Percentiles rank a stretch among this genome's conserved stretches.
phyloP scores from a whole-genome alignment of 2,797 vertebrate species.

The Megaceryle alcyon region DNA sequence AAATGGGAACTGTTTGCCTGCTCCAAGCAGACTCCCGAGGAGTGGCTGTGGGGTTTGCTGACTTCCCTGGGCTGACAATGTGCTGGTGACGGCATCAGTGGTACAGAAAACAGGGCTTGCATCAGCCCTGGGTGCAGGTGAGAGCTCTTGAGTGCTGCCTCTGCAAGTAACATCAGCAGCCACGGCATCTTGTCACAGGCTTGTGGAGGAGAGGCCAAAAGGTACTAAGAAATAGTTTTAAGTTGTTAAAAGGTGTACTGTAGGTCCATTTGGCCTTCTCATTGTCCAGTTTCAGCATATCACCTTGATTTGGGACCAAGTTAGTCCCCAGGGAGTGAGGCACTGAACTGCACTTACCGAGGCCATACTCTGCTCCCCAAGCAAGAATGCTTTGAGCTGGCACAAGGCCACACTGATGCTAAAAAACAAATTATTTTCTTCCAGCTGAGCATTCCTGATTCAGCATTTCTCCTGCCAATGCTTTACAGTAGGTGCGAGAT shows the following conservation, averaged over 20 bases:
- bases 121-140: background rate
- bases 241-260: background rate
- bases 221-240: background rate
- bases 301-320: background rate
- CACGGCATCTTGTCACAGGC: background rate
- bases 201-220: background rate
- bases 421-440: background rate
- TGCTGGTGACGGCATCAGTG: background rate
- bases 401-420: background rate
- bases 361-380: background rate
- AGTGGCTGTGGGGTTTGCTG: background rate
- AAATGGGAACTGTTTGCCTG: background rate
- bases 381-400: fast-evolving
- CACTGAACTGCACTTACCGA: background rate
- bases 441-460: slow-evolving; percentile 1
- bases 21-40: background rate
- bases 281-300: background rate
- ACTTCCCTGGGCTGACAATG: background rate
- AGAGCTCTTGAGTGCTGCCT: background rate
- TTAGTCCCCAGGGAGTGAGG: background rate
- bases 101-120: background rate
- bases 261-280: background rate
- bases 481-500: background rate
- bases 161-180: background rate
- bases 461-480: slow-evolving; percentile 36